Percentiles rank a stretch among this genome's conserved stretches.
phyloP scores from a whole-genome alignment of 1,140 invertebrate genomes.

The Drosophila pruinosa region DNA sequence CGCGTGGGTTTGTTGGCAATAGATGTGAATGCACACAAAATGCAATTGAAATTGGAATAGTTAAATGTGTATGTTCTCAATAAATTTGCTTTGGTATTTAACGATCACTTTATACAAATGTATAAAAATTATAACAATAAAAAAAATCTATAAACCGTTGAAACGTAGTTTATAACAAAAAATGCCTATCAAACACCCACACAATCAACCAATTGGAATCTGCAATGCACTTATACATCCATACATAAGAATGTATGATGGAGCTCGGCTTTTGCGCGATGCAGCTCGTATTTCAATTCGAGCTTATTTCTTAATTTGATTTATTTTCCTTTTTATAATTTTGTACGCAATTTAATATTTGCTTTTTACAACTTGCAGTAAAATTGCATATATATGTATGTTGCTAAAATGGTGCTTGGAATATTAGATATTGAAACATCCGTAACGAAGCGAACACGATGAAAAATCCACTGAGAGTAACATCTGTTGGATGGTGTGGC shows the following conservation, averaged over 20 bases:
- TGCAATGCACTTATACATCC: slow-evolving; percentile 46
- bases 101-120: slow-evolving; percentile 13
- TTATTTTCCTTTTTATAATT: neutral
- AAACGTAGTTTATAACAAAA: slow-evolving; percentile 9
- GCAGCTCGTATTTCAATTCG: slow-evolving; percentile 15
- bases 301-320: neutral
- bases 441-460: slow-evolving; percentile 48
- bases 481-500: slow-evolving; percentile 30
- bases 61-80: neutral
- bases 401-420: slow-evolving; percentile 11
- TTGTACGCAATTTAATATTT: neutral
- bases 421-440: slow-evolving; percentile 9
- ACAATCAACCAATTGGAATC: slow-evolving; percentile 38
- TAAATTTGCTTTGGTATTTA: neutral
- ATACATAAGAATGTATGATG: slow-evolving; percentile 30
- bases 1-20: slow-evolving; percentile 32
- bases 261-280: slow-evolving; percentile 17
- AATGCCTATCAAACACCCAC: slow-evolving; percentile 34
- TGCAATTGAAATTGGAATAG: slow-evolving; percentile 24
- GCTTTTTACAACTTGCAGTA: slow-evolving; percentile 9
- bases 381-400: slow-evolving; percentile 20
- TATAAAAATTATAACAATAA: slow-evolving; percentile 2
- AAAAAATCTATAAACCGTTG: slow-evolving; percentile 21
- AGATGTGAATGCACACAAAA: slow-evolving; percentile 33
- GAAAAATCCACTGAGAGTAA: slow-evolving; percentile 57